Evolutionary conservation across 2,113 vertebrate species (phyloP), one percentile per base, ranked within the genome.

Genomic region (Nestor notabilis): DNA sequence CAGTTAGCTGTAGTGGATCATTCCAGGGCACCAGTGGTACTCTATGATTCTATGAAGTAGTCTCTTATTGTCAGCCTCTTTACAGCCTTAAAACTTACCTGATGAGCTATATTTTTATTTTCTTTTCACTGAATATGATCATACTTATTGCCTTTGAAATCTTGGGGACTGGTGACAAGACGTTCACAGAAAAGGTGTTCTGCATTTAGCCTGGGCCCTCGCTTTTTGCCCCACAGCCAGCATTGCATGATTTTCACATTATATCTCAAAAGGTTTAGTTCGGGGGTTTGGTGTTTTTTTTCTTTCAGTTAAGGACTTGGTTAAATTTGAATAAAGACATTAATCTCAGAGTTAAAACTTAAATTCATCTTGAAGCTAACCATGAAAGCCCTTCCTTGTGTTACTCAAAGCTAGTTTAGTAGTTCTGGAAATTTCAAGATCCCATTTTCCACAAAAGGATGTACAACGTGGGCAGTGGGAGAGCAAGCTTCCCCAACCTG

Each of bases 271-370:
- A 88, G 27, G 35, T 37, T 82, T 85, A 41, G 4, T 5, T 70
- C 87, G 72, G 68, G 77, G 23, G 21, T 58, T 35, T 58, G 33
- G 3, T 5, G 39, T 6, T 23, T 58, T 58, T 35, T 58, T 58
- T 58, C 35, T 58, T 58, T 58, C 35, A 49, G 47, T 47, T 72
- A 93, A 78, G 20, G 29, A 69, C 61, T 79, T 50, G 29, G 39
- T 89, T 80, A 60, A 69, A 70, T 89, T 92, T 70, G 31, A 35
- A 95, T 70, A 75, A 94, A 89, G 61, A 82, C 60, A n/a, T 74
- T 85, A 66, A 95, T 90, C 28, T 46, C 31, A 31, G 79, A 90
- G n/a, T 49, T 75, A 93, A 81, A 92, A 63, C 17, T 70, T 63
- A 65, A 78, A 83, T 76, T 90, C 4, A 60, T 69, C 53, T 86